These are phyloP conservation scores for Cyprinodon brontotheroides DNA, from an alignment of 2,113 vertebrate species.

Conservation along the genomic window DNA sequence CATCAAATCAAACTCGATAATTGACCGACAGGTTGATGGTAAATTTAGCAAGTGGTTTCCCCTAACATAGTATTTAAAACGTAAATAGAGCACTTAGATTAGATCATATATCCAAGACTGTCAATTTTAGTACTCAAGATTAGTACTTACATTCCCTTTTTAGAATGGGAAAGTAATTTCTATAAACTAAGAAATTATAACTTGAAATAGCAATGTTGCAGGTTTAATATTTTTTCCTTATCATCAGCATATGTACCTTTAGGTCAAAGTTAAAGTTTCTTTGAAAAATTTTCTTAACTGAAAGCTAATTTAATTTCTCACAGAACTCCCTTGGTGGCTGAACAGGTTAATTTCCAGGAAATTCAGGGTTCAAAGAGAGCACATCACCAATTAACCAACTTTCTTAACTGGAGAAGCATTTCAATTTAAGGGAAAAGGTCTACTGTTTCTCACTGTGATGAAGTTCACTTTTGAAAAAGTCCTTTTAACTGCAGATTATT, in stretches of 20 bases:
- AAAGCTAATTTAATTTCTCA: slow-evolving; percentile 6
- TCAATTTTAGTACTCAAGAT: too few species aligned
- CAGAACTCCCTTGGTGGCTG: slow-evolving; percentile 3
- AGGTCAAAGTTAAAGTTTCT: neutral
- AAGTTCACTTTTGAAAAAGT: neutral
- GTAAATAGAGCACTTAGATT: too few species aligned
- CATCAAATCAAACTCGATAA: too few species aligned
- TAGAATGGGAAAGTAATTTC: too few species aligned
- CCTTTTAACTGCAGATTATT: neutral
- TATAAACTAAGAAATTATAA: too few species aligned
- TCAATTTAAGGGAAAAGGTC: slow-evolving; percentile 40
- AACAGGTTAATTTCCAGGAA: slow-evolving; percentile 49
- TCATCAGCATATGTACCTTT: neutral
- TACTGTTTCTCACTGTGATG: slow-evolving; percentile 17
- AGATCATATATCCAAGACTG: too few species aligned
- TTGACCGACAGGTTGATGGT: too few species aligned
- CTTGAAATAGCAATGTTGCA: neutral
- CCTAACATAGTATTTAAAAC: too few species aligned
- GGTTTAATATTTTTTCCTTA: neutral
- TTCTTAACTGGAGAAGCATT: slow-evolving; percentile 30
- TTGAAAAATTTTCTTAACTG: neutral
- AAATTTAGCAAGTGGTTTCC: too few species aligned
- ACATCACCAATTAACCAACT: slow-evolving; percentile 46
- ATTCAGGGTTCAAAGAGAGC: slow-evolving; percentile 29
- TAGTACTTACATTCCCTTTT: too few species aligned